A percentile compares a stretch with the other conserved stretches of the same genome.
These are phyloP conservation scores for Cynopterus sphinx DNA, from an alignment of 2,797 vertebrate species.

Conservation along the genomic window DNA sequence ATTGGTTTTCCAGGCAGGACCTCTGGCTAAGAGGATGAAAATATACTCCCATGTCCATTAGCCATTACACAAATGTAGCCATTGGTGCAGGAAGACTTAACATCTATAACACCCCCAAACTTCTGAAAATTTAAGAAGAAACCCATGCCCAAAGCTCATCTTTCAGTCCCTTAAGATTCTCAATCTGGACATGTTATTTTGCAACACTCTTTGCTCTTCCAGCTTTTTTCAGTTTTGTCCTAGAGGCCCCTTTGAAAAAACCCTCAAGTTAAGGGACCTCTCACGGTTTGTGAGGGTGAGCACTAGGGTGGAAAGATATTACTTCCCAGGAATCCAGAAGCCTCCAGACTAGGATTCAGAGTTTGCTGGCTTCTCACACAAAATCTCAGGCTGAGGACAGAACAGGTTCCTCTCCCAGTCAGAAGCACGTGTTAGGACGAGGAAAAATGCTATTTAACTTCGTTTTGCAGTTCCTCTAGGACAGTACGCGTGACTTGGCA, in stretches of 20 bases:
- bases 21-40: background rate
- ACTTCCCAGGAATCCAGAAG: background rate
- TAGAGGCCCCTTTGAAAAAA: background rate
- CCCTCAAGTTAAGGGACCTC: background rate
- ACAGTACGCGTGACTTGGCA: background rate
- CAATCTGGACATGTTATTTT: conserved; percentile 5
- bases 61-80: background rate
- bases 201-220: background rate
- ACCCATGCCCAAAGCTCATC: background rate
- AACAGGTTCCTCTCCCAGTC: background rate
- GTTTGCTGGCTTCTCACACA: background rate
- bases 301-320: background rate
- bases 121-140: conserved; percentile 10
- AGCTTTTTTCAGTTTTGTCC: background rate
- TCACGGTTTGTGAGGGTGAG: background rate
- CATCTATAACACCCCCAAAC: background rate
- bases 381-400: background rate
- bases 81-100: background rate
- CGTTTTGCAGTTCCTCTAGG: background rate
- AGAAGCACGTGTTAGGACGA: background rate
- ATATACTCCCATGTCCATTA: background rate
- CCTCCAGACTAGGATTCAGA: background rate
- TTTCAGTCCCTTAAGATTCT: background rate
- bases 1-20: background rate
- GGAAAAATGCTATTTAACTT: background rate